Evolutionary conservation across 2,888 invertebrate genomes (phyloP).

Genomic region (Pyrocoelia pectoralis): DNA sequence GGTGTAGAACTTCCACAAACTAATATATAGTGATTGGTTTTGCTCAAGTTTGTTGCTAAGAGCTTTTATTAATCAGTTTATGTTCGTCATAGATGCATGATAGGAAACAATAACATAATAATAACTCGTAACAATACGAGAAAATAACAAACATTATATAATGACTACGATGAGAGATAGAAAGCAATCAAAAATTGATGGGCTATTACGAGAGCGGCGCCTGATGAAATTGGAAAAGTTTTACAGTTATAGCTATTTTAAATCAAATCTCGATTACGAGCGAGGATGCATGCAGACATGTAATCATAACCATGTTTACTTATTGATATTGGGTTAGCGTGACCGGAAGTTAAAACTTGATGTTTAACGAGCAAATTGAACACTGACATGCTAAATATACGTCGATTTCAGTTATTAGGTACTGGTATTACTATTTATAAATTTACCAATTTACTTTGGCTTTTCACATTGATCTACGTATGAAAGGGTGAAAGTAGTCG

Average conservation of each 20-base stretch:
- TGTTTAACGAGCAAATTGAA: conserved; percentile 45
- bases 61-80: neutral
- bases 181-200: conserved; percentile 54
- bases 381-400: conserved; percentile 40
- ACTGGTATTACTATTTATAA: conserved; percentile 31
- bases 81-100: conserved; percentile 21
- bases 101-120: conserved; percentile 30
- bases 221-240: conserved; percentile 59
- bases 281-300: conserved; percentile 43
- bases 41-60: neutral
- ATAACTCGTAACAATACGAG: conserved; percentile 30
- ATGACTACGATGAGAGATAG: conserved; percentile 32
- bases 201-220: conserved; percentile 46
- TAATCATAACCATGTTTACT: conserved; percentile 44
- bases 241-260: conserved; percentile 52
- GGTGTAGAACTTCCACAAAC: too few relatives aligned
- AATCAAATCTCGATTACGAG: conserved; percentile 46
- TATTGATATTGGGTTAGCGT: conserved; percentile 43
- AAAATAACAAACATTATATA: conserved; percentile 27
- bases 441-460: conserved; percentile 18
- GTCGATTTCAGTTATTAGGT: conserved; percentile 20
- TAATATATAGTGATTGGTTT: too few relatives aligned
- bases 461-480: neutral
- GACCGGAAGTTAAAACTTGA: conserved; percentile 45
- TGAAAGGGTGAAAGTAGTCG: conserved; percentile 20